Evolutionary conservation across 2,797 vertebrate species (phyloP).

Genomic region (Morus bassanus): DNA sequence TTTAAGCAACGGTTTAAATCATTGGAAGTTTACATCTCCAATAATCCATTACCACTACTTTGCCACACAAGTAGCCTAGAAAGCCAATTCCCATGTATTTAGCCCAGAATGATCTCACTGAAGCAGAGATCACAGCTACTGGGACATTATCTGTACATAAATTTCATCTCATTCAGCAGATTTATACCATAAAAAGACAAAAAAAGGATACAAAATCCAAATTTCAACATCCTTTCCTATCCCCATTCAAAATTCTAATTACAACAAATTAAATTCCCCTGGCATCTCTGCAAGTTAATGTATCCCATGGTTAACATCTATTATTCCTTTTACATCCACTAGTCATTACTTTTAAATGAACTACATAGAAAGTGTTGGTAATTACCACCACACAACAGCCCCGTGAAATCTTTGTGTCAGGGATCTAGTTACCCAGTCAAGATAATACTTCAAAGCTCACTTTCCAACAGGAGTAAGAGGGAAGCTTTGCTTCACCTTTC

Average conservation of each 20-base stretch:
- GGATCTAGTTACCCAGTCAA: slow-evolving; percentile 11
- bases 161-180: background rate
- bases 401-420: background rate
- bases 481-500: background rate
- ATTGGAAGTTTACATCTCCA: background rate
- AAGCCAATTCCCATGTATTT: background rate
- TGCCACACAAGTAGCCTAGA: background rate
- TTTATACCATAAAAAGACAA: background rate
- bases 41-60: background rate
- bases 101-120: background rate
- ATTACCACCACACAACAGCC: slow-evolving; percentile 61
- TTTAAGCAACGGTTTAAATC: background rate
- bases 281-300: background rate
- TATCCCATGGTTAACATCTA: slow-evolving; percentile 55
- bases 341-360: slow-evolving; percentile 81
- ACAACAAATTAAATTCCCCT: background rate
- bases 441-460: background rate
- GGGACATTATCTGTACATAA: background rate
- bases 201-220: background rate
- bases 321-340: slow-evolving; percentile 9
- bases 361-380: slow-evolving; percentile 61
- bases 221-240: background rate
- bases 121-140: background rate
- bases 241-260: background rate
- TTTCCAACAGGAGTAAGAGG: background rate